phyloP scores from a whole-genome alignment of 2,113 vertebrate genomes.

The Pollachius pollachius region DNA sequence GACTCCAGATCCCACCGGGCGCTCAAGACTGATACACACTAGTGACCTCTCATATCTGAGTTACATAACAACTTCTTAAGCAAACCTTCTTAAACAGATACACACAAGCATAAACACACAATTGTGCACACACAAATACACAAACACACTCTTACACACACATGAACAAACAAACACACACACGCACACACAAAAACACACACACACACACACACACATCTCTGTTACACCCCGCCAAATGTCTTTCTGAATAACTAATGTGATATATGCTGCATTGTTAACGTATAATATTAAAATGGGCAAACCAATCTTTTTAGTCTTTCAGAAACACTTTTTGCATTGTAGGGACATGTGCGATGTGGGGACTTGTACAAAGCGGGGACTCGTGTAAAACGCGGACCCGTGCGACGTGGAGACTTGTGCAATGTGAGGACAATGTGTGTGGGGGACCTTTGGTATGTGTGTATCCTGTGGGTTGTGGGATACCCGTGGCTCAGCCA shows the following conservation, averaged over 20 bases:
- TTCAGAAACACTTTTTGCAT: too few species aligned
- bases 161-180: slow-evolving; percentile 12
- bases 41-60: neutral
- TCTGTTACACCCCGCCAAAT: neutral
- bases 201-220: neutral
- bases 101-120: neutral
- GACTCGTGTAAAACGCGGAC: neutral
- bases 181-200: neutral
- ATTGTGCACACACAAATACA: slow-evolving; percentile 2
- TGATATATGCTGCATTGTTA: neutral
- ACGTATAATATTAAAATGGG: too few species aligned
- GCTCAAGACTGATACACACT: neutral
- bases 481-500: too few species aligned
- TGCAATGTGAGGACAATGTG: too few species aligned
- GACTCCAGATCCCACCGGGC: neutral
- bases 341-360: too few species aligned
- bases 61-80: slow-evolving; percentile 3
- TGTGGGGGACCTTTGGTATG: too few species aligned
- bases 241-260: neutral
- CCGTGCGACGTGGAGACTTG: too few species aligned
- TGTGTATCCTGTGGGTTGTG: too few species aligned
- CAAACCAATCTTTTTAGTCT: too few species aligned
- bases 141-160: neutral
- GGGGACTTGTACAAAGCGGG: too few species aligned
- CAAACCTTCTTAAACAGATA: neutral